phyloP scores from a whole-genome alignment of 2,797 vertebrate species.

The Centropyge bicolor region DNA sequence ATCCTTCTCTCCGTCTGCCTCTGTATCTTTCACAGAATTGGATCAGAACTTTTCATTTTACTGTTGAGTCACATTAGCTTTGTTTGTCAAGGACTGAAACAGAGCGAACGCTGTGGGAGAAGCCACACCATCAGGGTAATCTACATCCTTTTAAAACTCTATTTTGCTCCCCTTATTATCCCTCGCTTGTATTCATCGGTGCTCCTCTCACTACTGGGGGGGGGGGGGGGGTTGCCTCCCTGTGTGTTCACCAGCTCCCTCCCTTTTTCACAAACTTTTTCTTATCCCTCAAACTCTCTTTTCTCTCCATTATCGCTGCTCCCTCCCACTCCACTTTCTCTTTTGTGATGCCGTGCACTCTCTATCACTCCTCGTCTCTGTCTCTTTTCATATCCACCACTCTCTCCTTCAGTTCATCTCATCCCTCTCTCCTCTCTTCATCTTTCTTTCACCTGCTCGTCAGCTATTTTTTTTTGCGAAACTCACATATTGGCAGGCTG shows the following conservation, averaged over 20 bases:
- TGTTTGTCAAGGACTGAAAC: constrained; percentile 51
- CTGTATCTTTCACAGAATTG: constrained; percentile 11
- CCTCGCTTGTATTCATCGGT: constrained; percentile 50
- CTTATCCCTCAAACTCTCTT: constrained; percentile 33
- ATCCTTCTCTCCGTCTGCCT: neutral
- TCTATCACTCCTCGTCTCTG: constrained; percentile 44
- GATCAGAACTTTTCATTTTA: constrained; percentile 34
- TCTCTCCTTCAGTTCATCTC: constrained; percentile 32
- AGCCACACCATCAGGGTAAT: constrained; percentile 32
- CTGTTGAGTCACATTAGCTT: constrained; percentile 46
- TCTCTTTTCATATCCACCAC: constrained; percentile 58
- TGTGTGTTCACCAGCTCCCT: constrained; percentile 26
- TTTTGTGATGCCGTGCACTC: constrained; percentile 38
- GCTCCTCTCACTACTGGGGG: constrained; percentile 14
- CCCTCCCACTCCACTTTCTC: constrained; percentile 30
- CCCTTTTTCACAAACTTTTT: constrained; percentile 31
- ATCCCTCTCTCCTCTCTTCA: constrained; percentile 17
- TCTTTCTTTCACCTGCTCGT: neutral
- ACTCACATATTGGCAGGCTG: too few species aligned
- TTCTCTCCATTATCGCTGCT: constrained; percentile 28
- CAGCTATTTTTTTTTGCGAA: too few species aligned
- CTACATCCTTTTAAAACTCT: constrained; percentile 40
- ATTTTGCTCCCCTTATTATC: constrained; percentile 37
- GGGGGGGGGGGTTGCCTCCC: too few species aligned
- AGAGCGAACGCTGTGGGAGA: constrained; percentile 17